Percentiles rank a stretch among this genome's conserved stretches.
Conservation (phyloP, 2,888 invertebrate species). For the Protonemura montana region DNA sequence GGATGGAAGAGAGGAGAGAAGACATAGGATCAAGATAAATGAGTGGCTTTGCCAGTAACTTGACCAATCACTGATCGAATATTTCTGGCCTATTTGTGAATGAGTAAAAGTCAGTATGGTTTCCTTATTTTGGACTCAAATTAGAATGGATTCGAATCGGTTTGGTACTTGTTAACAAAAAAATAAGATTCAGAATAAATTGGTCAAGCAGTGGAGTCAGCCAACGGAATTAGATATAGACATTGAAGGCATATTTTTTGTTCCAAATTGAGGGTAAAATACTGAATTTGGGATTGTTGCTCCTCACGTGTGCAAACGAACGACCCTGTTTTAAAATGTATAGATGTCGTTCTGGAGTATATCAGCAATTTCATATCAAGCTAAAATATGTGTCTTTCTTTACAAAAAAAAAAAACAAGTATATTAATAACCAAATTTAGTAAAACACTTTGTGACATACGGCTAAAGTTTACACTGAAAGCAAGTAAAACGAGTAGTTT, state of each 20-base stretch:
- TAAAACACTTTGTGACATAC: too few relatives aligned
- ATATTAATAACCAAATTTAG: too few relatives aligned
- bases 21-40: slow-evolving; percentile 28
- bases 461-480: too few relatives aligned
- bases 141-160: neutral
- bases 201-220: neutral
- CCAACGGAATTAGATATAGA: neutral
- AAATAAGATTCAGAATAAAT: neutral
- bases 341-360: too few relatives aligned
- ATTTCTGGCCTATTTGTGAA: neutral
- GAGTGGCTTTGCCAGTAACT: neutral
- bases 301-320: too few relatives aligned
- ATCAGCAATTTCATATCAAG: too few relatives aligned
- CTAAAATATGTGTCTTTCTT: too few relatives aligned
- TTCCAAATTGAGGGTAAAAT: neutral
- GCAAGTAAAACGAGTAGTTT: too few relatives aligned
- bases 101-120: neutral
- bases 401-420: too few relatives aligned
- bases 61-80: neutral
- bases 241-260: neutral
- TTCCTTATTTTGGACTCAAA: neutral
- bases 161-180: neutral
- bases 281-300: too few relatives aligned
- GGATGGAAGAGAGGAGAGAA: slow-evolving; percentile 37
- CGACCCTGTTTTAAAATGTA: too few relatives aligned